These are phyloP conservation scores for Gonatopus flavifemur DNA, from an alignment of 1,140 invertebrate species.

Conservation along the genomic window DNA sequence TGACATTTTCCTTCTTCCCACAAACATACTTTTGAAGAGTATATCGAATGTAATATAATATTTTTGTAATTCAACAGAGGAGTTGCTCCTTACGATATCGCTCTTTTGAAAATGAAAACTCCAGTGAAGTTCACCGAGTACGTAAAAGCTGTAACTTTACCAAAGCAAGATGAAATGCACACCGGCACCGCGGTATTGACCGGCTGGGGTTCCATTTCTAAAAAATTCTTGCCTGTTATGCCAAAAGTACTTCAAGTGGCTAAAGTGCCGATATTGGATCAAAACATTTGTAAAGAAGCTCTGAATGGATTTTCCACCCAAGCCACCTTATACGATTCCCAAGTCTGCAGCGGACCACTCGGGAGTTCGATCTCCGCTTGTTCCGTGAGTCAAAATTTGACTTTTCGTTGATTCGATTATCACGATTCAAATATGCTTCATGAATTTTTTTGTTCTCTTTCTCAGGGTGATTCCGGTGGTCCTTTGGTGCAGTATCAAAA, in stretches of 20 bases:
- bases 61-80: conserved; percentile 37
- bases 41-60: too few species aligned
- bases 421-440: too few species aligned
- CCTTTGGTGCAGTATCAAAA: neutral
- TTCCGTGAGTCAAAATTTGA: conserved; percentile 20
- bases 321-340: conserved; percentile 9
- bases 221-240: conserved; percentile 1
- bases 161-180: conserved; percentile 41
- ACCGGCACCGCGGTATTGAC: conserved; percentile 48
- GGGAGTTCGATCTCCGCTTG: conserved; percentile 12
- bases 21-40: neutral
- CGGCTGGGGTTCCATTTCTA: conserved; percentile 57
- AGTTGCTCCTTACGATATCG: conserved; percentile 66
- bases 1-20: neutral
- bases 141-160: conserved; percentile 59
- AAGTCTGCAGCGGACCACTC: conserved; percentile 17
- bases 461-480: neutral
- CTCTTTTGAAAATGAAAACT: conserved; percentile 61
- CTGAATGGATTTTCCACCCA: neutral
- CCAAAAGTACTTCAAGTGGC: conserved; percentile 36
- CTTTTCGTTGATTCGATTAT: too few species aligned
- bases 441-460: too few species aligned
- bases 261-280: conserved; percentile 30
- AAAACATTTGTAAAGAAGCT: conserved; percentile 1
- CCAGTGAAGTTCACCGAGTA: conserved; percentile 58